Evolutionary conservation across 2,113 vertebrate genomes (phyloP).

Genomic region (Dipodomys spectabilis): DNA sequence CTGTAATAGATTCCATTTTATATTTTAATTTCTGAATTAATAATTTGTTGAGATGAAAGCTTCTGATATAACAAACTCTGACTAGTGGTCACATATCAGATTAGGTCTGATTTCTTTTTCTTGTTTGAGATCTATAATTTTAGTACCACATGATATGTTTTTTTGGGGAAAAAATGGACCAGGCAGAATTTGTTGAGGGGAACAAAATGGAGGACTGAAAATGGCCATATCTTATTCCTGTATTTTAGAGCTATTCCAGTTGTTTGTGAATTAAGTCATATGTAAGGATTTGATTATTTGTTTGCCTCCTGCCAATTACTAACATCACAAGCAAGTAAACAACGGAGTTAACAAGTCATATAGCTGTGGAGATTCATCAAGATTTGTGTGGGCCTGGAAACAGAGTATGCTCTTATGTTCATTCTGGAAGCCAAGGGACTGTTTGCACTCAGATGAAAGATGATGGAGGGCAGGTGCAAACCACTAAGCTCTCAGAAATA

Average conservation of each 20-base stretch:
- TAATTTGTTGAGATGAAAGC: slow-evolving; percentile 28
- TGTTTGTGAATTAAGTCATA: neutral
- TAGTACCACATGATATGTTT: neutral
- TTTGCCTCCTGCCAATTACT: neutral
- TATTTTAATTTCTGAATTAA: slow-evolving; percentile 24
- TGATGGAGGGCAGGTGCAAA: neutral
- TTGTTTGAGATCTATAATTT: slow-evolving; percentile 18
- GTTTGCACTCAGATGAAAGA: neutral
- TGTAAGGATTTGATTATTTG: neutral
- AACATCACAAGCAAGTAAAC: neutral
- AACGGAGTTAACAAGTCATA: neutral
- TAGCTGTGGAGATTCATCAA: neutral
- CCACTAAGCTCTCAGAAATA: neutral
- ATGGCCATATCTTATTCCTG: neutral
- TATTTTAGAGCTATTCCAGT: neutral
- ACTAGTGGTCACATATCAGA: neutral
- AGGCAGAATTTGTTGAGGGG: neutral
- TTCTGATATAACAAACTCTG: neutral
- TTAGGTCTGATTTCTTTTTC: neutral
- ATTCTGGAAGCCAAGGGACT: neutral
- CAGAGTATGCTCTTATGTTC: neutral
- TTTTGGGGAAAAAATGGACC: neutral
- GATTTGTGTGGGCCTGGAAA: neutral
- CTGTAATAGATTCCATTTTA: neutral
- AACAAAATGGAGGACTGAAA: neutral